phyloP scores from a whole-genome alignment of 2,113 vertebrate species.

The Xyrauchen texanus region DNA sequence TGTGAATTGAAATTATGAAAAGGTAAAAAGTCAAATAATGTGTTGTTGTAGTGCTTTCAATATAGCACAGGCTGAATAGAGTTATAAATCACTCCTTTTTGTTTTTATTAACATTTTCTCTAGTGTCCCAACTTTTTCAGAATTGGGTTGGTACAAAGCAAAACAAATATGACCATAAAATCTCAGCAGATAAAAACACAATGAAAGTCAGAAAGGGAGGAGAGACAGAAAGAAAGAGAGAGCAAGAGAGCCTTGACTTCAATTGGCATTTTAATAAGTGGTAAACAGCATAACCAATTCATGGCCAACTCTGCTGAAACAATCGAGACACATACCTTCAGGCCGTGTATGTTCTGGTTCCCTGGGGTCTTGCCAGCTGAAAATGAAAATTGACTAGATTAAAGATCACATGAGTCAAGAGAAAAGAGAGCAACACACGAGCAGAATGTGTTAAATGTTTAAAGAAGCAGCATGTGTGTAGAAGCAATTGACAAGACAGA shows the following conservation, averaged over 20 bases:
- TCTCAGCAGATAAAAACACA: not conserved
- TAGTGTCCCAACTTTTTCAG: no score
- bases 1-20: no score
- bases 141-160: no score
- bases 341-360: slow-evolving; percentile 99
- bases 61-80: no score
- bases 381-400: slow-evolving; percentile 99
- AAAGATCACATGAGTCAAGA: slow-evolving; percentile 95
- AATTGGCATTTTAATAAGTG: slow-evolving; percentile 99
- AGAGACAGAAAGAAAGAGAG: slow-evolving; percentile 47
- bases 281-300: slow-evolving; percentile 97
- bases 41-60: no score
- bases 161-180: no score
- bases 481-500: slow-evolving; percentile 90
- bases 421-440: slow-evolving; percentile 82
- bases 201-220: slow-evolving; percentile 16
- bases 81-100: no score
- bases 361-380: slow-evolving; percentile 99
- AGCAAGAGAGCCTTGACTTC: slow-evolving; percentile 77
- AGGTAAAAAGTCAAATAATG: no score
- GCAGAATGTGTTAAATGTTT: slow-evolving; percentile 83
- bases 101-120: no score
- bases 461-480: slow-evolving; percentile 88
- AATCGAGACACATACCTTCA: slow-evolving; percentile 99
- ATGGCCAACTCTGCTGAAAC: slow-evolving; percentile 94